These are phyloP conservation scores for Pempheris klunzingeri DNA, from an alignment of 2,797 vertebrate genomes.

Conservation along the genomic window DNA sequence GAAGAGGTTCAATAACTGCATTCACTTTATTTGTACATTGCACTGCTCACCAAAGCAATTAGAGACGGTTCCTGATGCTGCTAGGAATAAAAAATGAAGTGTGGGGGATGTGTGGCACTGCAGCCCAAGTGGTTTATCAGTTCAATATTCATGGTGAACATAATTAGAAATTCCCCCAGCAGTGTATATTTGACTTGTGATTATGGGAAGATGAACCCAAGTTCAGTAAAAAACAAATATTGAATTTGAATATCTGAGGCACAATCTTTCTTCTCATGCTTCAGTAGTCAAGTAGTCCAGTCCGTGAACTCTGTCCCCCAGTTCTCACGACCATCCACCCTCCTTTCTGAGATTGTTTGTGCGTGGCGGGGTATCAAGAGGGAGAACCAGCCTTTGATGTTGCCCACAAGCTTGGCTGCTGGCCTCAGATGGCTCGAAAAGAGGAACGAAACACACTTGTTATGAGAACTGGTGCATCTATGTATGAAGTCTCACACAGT, in stretches of 20 bases:
- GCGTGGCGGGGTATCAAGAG: conserved; percentile 9
- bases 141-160: not conserved
- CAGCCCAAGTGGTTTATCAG: not conserved
- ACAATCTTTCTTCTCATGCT: not conserved
- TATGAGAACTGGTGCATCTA: not conserved
- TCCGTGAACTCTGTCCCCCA: not conserved
- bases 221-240: not conserved
- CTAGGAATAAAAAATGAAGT: not conserved
- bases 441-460: conserved; percentile 63
- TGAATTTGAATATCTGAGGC: not conserved
- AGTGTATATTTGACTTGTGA: not conserved
- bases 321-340: not conserved
- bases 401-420: not conserved
- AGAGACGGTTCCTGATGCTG: not conserved
- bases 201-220: not conserved
- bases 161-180: not conserved
- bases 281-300: not conserved
- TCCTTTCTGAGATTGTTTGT: conserved; percentile 35
- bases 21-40: not conserved
- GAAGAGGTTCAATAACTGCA: not conserved
- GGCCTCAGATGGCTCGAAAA: not conserved
- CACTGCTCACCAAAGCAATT: not conserved
- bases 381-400: conserved; percentile 1
- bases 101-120: not conserved
- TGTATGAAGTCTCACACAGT: not conserved